Percentiles rank a stretch among this genome's conserved stretches.
phyloP scores from a whole-genome alignment of 2,113 vertebrate species.

The Phainopepla nitens region DNA sequence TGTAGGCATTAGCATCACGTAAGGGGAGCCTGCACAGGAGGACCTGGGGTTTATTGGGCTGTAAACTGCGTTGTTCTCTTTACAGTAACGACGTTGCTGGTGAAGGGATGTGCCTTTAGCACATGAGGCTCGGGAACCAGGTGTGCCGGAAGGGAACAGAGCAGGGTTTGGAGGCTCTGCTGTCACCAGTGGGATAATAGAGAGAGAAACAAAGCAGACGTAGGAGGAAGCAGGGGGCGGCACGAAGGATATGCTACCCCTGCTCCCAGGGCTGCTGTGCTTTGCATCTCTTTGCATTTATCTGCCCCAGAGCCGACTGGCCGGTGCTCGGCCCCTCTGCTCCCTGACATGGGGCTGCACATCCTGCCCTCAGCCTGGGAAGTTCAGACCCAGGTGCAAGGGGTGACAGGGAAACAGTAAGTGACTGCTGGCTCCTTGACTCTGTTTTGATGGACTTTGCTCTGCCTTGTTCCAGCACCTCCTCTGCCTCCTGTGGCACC shows the following conservation, averaged over 20 bases:
- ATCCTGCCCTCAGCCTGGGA: fast-evolving
- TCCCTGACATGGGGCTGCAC: neutral
- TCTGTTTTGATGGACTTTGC: neutral
- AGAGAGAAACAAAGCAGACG: neutral
- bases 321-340: neutral
- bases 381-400: neutral
- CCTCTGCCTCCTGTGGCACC: fast-evolving
- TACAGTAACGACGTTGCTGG: conserved; percentile 1
- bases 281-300: neutral
- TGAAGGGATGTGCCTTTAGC: neutral
- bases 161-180: neutral
- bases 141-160: conserved; percentile 1
- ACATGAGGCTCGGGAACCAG: neutral
- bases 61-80: conserved; percentile 41
- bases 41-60: conserved; percentile 43
- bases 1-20: conserved; percentile 23
- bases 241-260: neutral
- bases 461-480: neutral
- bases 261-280: neutral
- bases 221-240: neutral
- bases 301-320: neutral
- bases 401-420: neutral
- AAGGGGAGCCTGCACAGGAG: conserved; percentile 36
- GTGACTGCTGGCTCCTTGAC: neutral
- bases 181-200: neutral